Conservation (phyloP, 2,113 vertebrate genomes). For the Thryonomys swinderianus region DNA sequence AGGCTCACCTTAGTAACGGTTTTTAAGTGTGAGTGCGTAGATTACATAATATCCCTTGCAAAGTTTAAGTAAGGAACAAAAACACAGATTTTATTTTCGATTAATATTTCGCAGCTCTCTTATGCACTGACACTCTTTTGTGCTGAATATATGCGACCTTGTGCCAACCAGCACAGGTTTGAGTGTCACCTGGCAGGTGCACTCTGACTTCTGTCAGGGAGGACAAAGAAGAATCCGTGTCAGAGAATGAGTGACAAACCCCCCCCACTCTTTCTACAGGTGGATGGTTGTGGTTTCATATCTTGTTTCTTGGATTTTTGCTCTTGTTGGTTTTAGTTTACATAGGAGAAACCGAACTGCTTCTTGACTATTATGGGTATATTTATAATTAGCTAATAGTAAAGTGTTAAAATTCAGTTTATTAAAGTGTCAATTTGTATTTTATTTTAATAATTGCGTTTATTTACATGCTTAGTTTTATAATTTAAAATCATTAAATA, state of each 20-base stretch:
- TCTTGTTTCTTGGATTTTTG: not conserved
- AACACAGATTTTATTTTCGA: not conserved
- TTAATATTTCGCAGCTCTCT: not conserved
- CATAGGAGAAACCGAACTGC: not conserved
- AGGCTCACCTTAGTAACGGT: not conserved
- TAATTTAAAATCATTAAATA: not conserved
- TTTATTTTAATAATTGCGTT: not conserved
- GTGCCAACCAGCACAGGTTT: not conserved
- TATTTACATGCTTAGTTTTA: not conserved
- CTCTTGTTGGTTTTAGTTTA: not conserved
- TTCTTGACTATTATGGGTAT: not conserved
- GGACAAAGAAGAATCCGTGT: not conserved
- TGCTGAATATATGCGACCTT: not conserved
- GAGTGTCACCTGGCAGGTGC: not conserved
- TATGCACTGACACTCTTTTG: not conserved
- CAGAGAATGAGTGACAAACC: not conserved
- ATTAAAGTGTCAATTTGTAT: not conserved
- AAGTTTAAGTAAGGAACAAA: not conserved
- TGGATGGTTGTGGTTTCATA: not conserved
- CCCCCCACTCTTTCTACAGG: not conserved
- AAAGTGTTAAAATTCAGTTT: not conserved
- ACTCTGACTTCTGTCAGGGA: not conserved
- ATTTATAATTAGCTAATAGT: not conserved
- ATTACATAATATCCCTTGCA: not conserved
- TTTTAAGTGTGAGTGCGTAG: not conserved